Base-by-base conservation (phyloP, 2,797 vertebrate genomes). In the Pseudomugil tenellus region DNA sequence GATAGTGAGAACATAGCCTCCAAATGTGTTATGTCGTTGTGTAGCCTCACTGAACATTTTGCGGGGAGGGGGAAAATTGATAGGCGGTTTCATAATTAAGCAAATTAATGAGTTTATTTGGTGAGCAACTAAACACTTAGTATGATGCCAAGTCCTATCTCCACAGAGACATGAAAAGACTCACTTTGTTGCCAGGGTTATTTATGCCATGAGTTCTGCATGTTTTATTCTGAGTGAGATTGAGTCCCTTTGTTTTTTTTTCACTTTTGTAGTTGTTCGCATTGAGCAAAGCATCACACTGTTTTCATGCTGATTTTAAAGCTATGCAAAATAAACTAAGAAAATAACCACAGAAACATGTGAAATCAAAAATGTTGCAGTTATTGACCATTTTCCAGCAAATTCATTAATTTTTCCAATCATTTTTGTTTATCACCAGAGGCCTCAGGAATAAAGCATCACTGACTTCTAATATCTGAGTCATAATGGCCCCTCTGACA, bases 71-170 rank as follows among this genome's bases (percentile, higher is more conserved):
- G 76, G 85, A 69, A 6, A 91, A 91, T 87, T 91, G 91, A 94
- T 94, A 94, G 88, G 88, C 93, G 91, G 85, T 89, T 92, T 90
- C 88, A 91, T 91, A 94, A 94, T 94, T 93, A 93, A 93, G 88
- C 70, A 93, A 93, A 94, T 94, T 94, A 94, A 94, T 94, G 88
- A 94, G 90, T 92, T 93, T 92, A 90, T 92, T 92, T 82, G 77
- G 84, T 74, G 88, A 89, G 88, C 87, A 87, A 86, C 91, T 81
- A 91, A 92, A 94, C 88, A 89, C 87, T 81, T 84, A 81, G 76
- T 82, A 71, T 3, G 32, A 81, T 83, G 82, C 79, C 69, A 62
- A 63, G 77, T 72, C 78, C 58, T 87, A 87, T 91, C 88, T 87
- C 86, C 80, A 58, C 83, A n/a, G 80, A 81, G 80, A 91, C 86